Evolutionary conservation across 2,797 vertebrate genomes (phyloP), one percentile per base, ranked within the genome.

Genomic region (Girardinus metallicus): DNA sequence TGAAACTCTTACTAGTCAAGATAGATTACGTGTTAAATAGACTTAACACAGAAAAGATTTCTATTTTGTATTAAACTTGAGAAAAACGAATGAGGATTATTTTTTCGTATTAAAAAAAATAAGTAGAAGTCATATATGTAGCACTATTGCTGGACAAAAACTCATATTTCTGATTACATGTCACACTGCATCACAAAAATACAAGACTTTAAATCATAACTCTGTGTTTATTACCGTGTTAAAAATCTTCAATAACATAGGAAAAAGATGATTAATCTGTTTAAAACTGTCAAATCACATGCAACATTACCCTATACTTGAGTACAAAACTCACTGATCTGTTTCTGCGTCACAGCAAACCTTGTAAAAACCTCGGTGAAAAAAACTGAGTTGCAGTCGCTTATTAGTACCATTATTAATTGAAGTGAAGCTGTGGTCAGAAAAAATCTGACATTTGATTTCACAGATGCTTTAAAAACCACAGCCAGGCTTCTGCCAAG

Each of bases 381-480:
- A 3, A 71, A 71, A 15, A n/a, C 5, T 16, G 13, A 71, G 68
- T 41, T 71, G 23, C 12, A 80, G 66, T 57, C 36, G 75, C 12
- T 53, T 26, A 12, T 43, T 81, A 46, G n/a, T 74, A 78, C 78
- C 9, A 34, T 5, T 23, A 64, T 83, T 31, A 75, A 55, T 46
- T 51, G 11, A 84, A 82, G 47, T 44, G 79, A 84, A 72, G 43
- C 16, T 80, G 31, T 60, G 34, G n/a, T 74, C 39, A 51, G 18
- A 75, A 10, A 10, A 70, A 81, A 76, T 57, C 8, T 26, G 46
- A 86, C 53, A 23, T 76, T 87, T 80, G 83, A 79, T 62, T 76
- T 73, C 81, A 76, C 18, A 79, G 41, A 72, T 57, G 15, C 31
- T 66, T 29, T 71, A n/a, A 64, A 83, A 83, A 23, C 64, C 8